phyloP scores from a whole-genome alignment of 2,113 vertebrate species.

The Pao palembangensis region DNA sequence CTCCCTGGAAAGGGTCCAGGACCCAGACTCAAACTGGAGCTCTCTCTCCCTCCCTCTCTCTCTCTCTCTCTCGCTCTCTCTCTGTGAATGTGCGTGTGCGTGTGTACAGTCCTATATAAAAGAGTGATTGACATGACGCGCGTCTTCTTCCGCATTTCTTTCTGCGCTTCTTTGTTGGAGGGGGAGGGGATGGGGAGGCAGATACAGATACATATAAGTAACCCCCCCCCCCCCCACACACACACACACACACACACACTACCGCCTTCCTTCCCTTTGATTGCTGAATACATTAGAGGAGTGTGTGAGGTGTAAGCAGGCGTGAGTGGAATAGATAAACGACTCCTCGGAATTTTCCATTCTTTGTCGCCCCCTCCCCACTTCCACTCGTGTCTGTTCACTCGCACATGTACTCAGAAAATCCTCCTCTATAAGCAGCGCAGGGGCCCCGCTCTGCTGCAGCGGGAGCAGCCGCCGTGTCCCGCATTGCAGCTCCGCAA shows the following conservation, averaged over 20 bases:
- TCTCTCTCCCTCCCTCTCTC: no score
- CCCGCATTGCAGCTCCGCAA: conserved; percentile 77
- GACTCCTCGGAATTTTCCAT: conserved; percentile 63
- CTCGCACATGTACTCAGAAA: background rate
- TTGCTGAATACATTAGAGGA: conserved; percentile 56
- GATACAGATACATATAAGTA: conserved; percentile 13
- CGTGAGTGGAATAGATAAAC: conserved; percentile 68
- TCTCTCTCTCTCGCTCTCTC: no score
- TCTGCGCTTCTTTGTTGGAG: conserved; percentile 11
- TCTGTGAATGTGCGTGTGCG: no score
- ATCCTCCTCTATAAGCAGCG: conserved; percentile 14
- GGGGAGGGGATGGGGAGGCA: background rate
- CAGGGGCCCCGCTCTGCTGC: conserved; percentile 47
- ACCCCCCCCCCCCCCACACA: background rate
- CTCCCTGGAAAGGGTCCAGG: no score
- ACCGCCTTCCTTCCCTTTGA: conserved; percentile 38
- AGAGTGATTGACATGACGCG: conserved; percentile 44
- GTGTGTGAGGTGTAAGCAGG: conserved; percentile 46
- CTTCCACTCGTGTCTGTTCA: background rate
- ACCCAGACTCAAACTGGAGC: no score
- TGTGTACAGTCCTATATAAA: no score
- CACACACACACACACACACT: background rate
- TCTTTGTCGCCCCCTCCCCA: conserved; percentile 1
- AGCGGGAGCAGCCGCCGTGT: conserved; percentile 59
- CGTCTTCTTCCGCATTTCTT: conserved; percentile 39